Base-by-base conservation (phyloP, 2,888 invertebrate genomes). In the Drosophila anceps region DNA sequence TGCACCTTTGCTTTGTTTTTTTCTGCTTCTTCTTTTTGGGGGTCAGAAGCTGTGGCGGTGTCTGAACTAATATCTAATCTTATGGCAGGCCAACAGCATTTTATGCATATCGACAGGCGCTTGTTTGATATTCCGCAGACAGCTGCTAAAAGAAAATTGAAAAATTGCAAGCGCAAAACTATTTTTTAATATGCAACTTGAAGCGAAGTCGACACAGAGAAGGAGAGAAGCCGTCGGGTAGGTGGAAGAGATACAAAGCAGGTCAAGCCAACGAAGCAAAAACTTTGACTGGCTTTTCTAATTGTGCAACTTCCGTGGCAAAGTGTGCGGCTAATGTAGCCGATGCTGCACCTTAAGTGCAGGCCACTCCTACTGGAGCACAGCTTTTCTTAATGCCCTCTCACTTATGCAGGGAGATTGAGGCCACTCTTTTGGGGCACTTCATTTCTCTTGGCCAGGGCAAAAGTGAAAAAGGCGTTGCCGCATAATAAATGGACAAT, bases 401-500 rank as follows among this genome's bases (percentile, higher is more conserved):
- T 60, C 69, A 73, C 72, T 74, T 81, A 69, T 24, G 53, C 48
- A 15, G 61, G 10, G 43, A 33, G 44, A 60, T 69, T 67, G 65
- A 58, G 73, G 69, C 46, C 73, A 48, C 62, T 31, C 53, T 69
- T 65, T 65, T n/a, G 20, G 74, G 79, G 82, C 84, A 89, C 88
- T 84, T 89, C 84, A 89, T 84, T 84, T 83, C 74, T 73, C 68
- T 79, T 55, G 70, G 59, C 67, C 74, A 41, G 79, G 81, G 74
- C 77, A 78, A 84, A 90, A 91, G 91, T 87, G 90, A 84, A 89
- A 84, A 86, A 91, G 91, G 91, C 89, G 89, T 90, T 90, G 82
- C 89, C 87, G 91, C 91, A 90, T 91, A 91, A 90, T 91, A 90
- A 90, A 91, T 90, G 91, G 87, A 91, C 91, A 91, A 89, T 89